These are phyloP conservation scores for Drosophila diplacantha DNA, from an alignment of 2,888 invertebrate genomes.

Conservation along the genomic window DNA sequence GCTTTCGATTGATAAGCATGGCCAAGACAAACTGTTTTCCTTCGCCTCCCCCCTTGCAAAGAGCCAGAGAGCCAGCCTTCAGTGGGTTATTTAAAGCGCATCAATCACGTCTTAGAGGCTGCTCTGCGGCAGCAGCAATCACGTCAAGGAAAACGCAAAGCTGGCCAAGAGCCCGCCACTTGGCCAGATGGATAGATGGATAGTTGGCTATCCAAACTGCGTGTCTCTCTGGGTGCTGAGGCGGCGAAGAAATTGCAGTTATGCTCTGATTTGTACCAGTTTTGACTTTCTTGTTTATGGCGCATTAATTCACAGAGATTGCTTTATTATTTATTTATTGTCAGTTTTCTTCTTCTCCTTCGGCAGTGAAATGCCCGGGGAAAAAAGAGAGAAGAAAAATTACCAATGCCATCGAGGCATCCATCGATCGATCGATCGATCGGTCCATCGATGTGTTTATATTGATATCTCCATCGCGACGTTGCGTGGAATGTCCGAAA, in stretches of 20 bases:
- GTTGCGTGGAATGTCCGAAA: conserved; percentile 37
- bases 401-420: conserved; percentile 24
- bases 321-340: conserved; percentile 73
- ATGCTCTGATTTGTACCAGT: conserved; percentile 78
- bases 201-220: conserved; percentile 35
- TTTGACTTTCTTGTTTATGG: conserved; percentile 78
- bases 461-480: conserved; percentile 34
- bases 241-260: conserved; percentile 77
- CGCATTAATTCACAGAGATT: conserved; percentile 71
- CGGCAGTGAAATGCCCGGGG: conserved; percentile 18
- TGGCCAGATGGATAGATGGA: conserved; percentile 23
- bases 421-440: conserved; percentile 16
- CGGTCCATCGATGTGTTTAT: conserved; percentile 32
- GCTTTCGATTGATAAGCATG: conserved; percentile 60
- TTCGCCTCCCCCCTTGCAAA: conserved; percentile 17
- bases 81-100: conserved; percentile 61
- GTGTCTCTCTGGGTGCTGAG: conserved; percentile 53
- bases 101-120: conserved; percentile 53
- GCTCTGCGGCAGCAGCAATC: conserved; percentile 43
- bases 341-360: conserved; percentile 50
- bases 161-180: conserved; percentile 33
- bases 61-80: conserved; percentile 29
- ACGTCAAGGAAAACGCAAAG: conserved; percentile 53
- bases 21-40: conserved; percentile 39
- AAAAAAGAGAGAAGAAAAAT: conserved; percentile 43